These are phyloP conservation scores for Chloroceryle amazona DNA, from an alignment of 2,797 vertebrate species.

Conservation along the genomic window DNA sequence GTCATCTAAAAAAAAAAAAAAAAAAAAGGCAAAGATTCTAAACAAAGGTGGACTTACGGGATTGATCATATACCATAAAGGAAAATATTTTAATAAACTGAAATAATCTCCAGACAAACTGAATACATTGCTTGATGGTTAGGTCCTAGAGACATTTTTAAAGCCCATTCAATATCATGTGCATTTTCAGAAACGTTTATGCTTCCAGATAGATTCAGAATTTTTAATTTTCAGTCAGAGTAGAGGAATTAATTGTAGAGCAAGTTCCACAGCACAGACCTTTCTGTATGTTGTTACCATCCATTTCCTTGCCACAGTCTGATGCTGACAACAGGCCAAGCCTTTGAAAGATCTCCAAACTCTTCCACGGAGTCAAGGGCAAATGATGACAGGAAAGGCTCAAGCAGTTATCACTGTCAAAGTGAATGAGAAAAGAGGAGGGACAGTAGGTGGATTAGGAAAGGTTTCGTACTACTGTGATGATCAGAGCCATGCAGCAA, in stretches of 20 bases:
- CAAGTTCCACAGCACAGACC: neutral
- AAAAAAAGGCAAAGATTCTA: neutral
- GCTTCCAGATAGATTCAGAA: neutral
- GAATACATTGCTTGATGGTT: neutral
- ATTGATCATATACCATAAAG: neutral
- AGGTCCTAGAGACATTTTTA: neutral
- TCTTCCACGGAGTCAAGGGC: constrained; percentile 59
- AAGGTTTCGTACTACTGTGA: constrained; percentile 25
- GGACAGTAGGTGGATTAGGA: constrained; percentile 62
- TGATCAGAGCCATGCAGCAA: constrained; percentile 54
- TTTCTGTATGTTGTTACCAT: constrained; percentile 27
- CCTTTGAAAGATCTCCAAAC: constrained; percentile 66
- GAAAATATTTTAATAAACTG: constrained; percentile 15
- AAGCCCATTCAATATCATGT: neutral
- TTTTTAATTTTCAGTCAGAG: constrained; percentile 24
- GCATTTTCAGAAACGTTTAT: neutral
- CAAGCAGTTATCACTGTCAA: constrained; percentile 49
- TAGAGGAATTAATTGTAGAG: constrained; percentile 23
- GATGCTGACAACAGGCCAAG: constrained; percentile 51
- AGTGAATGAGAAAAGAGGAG: constrained; percentile 63
- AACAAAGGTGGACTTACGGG: constrained; percentile 33
- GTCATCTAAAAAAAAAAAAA: constrained; percentile 33
- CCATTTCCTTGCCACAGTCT: constrained; percentile 27
- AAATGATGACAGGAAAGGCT: constrained; percentile 62
- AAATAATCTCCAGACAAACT: neutral